A percentile compares a stretch with the other conserved stretches of the same genome.
Evolutionary conservation across 2,797 vertebrate genomes (phyloP).

Genomic region (Alectoris magna): DNA sequence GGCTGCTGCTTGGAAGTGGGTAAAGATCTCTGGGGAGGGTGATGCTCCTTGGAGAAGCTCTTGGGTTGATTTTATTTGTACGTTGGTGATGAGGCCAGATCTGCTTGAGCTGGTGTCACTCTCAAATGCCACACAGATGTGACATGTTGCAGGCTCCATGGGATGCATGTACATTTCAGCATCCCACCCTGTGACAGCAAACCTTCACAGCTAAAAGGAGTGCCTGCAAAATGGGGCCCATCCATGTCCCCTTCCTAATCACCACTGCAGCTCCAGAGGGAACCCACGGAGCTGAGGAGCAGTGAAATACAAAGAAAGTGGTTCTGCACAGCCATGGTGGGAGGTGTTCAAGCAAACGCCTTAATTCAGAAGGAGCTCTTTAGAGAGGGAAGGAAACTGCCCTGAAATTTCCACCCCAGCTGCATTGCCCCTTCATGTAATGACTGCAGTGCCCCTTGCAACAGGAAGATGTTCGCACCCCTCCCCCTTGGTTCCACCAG

Average conservation of each 20-base stretch:
- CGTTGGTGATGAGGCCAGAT: rapidly evolving
- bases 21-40: rapidly evolving
- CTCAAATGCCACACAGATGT: rapidly evolving
- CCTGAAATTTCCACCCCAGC: background rate
- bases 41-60: background rate
- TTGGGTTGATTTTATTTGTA: rapidly evolving
- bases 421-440: rapidly evolving
- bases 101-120: background rate
- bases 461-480: background rate
- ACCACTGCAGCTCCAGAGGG: rapidly evolving
- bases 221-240: background rate
- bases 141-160: rapidly evolving
- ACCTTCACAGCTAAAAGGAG: background rate
- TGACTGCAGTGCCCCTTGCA: rapidly evolving
- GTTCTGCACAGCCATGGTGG: background rate
- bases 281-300: background rate
- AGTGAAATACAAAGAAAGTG: rapidly evolving
- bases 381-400: background rate
- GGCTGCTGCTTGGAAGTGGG: rapidly evolving
- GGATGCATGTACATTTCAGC: background rate
- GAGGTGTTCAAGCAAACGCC: background rate
- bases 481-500: background rate
- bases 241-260: background rate
- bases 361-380: background rate
- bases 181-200: rapidly evolving